These are phyloP conservation scores for Pseudolaguvia tuberculata DNA, from an alignment of 2,113 vertebrate species.

Conservation along the genomic window DNA sequence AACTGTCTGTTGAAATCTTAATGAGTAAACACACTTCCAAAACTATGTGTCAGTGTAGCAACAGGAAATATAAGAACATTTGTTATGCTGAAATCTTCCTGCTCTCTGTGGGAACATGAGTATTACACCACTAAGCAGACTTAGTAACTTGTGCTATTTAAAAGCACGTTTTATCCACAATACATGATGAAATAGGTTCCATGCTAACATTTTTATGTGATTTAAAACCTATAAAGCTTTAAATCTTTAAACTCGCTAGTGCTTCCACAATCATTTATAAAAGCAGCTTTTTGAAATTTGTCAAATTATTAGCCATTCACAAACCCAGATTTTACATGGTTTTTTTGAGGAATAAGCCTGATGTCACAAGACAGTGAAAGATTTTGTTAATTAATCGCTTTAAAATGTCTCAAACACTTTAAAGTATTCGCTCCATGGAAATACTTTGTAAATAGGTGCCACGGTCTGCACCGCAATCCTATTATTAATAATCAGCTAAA, in stretches of 20 bases:
- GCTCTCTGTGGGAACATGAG: background rate
- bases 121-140: background rate
- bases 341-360: background rate
- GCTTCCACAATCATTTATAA: background rate
- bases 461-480: background rate
- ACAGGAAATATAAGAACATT: background rate
- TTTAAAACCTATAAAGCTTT: background rate
- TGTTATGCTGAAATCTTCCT: conserved; percentile 9
- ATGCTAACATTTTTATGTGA: background rate
- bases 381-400: background rate
- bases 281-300: background rate
- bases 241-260: background rate
- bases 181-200: background rate
- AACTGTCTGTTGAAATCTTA: background rate
- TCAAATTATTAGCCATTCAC: background rate
- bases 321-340: background rate
- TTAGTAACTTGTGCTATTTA: background rate
- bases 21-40: background rate
- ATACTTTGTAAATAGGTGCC: background rate
- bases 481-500: background rate
- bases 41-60: background rate
- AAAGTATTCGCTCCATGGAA: background rate
- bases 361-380: background rate
- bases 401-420: background rate
- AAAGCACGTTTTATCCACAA: background rate